Evolutionary conservation across 2,888 invertebrate species (phyloP), one percentile per base, ranked within the genome.

Genomic region (Yponomeuta malinellus): DNA sequence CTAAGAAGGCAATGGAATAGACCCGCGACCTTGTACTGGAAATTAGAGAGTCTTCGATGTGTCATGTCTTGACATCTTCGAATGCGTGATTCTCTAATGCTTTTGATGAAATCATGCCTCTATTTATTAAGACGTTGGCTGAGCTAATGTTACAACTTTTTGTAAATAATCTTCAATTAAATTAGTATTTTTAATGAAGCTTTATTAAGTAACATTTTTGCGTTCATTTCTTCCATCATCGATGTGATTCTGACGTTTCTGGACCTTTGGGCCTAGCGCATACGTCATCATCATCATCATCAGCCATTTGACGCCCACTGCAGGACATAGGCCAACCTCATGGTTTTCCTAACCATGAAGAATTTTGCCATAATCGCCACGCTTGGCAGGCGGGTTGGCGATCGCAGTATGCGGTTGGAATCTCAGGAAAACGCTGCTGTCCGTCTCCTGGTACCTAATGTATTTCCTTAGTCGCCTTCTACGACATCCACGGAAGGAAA

Each of bases 61-160:
- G 33, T 65, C 65, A 64, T 29, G 10, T 31, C 64, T 33, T 33
- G 33, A 33, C 33, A 65, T 65, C 65, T 31, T 65, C 65, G 12
- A 31, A 65, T 10, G 31, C 33, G 15, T 59, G 52, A 59, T 59
- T 59, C 52, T 59, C 52, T 59, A 59, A 59, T 59, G 52, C 52
- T 59, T 59, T 59, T 59, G 52, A 59, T 59, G 52, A 59, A 59
- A 12, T 59, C 52, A 59, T 59, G 52, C 52, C 12, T 15, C 15
- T 5, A 59, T 15, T 59, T 59, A 63, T n/a, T 63, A 29, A 65
- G 12, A 29, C 33, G 65, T 31, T 29, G 65, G 33, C 31, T 65
- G 63, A 59, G 52, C 52, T 59, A 59, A 65, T 65, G 65, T 65
- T 65, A 29, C 29, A 65, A 65, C 33, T 65, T 65, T 65, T 65